Base-by-base conservation (phyloP, 1,140 invertebrate genomes). In the Notospermus geniculatus region DNA sequence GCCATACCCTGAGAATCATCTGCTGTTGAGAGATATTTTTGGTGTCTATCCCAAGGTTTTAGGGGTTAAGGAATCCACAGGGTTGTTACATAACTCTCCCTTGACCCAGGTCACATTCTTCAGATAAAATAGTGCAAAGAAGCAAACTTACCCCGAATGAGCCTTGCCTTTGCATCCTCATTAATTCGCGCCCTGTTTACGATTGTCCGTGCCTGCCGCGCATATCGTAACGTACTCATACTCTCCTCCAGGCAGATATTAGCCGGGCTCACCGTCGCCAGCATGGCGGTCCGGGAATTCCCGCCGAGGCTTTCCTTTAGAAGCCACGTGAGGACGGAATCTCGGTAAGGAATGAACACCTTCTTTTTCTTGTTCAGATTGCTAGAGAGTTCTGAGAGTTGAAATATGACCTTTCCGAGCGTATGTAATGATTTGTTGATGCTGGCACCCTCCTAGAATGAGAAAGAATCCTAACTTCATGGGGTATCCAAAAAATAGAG, bases 281-380 rank as follows among this genome's bases (percentile, higher is more conserved):
- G 88, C 92, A 95, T 95, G 32, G 94, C 91, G 7, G 93, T 95
- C 74, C 94, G 93, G 0, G 91, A 91, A 81, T 96, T 95, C 1
- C 93, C 93, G n/a, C 93, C 93, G 7, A 96, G 82, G 50, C 91
- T 93, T 74, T 95, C 93, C 79, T 93, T 94, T 67, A 95, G 81
- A 27, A 95, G 77, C 91, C 92, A 95, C 0, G 92, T 95, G 0
- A 95, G 84, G 23, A 93, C 91, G 5, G 92, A 95, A 79, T 96
- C 91, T 39, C 93, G 83, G 80, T 95, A 95, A 0, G 92, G 92
- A 62, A 96, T 92, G 66, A 86, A 87, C 57, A 82, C 76, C 36
- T 85, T 83, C 65, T 83, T 84, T 43, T 81, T 81, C 60, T 84
- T 84, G 57, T 68, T 78, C 17, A 29, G 62, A 27, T 43, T 36